A percentile compares a stretch with the other conserved stretches of the same genome.
Evolutionary conservation across 2,888 invertebrate genomes (phyloP).

Genomic region (Nomada flava): DNA sequence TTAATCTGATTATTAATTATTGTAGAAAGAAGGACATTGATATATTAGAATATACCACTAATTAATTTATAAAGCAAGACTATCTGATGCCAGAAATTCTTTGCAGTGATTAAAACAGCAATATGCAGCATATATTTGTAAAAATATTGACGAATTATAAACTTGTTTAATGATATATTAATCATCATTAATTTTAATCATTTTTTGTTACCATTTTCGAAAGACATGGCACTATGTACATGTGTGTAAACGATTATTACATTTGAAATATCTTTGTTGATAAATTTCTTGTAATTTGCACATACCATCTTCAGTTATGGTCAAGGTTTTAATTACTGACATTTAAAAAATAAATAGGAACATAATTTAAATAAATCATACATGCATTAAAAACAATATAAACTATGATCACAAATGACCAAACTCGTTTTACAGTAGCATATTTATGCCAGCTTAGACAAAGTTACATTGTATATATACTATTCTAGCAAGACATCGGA

Average conservation of each 20-base stretch:
- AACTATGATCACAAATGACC: slow-evolving; percentile 43
- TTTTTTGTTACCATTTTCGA: slow-evolving; percentile 41
- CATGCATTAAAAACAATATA: slow-evolving; percentile 48
- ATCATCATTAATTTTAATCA: slow-evolving; percentile 50
- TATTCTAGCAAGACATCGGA: slow-evolving; percentile 47
- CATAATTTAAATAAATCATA: slow-evolving; percentile 61
- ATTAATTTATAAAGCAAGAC: slow-evolving; percentile 42
- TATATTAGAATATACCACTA: slow-evolving; percentile 54
- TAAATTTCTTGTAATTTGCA: slow-evolving; percentile 37
- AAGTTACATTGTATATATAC: slow-evolving; percentile 45
- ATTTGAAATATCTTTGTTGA: slow-evolving; percentile 37
- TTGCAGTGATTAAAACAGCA: slow-evolving; percentile 35
- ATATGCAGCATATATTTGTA: slow-evolving; percentile 36
- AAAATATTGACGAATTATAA: slow-evolving; percentile 41
- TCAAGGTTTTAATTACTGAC: slow-evolving; percentile 45
- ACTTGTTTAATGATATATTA: slow-evolving; percentile 47
- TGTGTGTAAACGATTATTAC: slow-evolving; percentile 49
- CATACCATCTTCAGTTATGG: slow-evolving; percentile 28
- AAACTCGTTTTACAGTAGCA: slow-evolving; percentile 49
- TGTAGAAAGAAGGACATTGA: slow-evolving; percentile 54
- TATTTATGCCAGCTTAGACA: slow-evolving; percentile 40
- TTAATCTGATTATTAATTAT: slow-evolving; percentile 49
- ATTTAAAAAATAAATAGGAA: slow-evolving; percentile 61
- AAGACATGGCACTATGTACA: slow-evolving; percentile 69
- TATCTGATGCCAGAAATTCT: slow-evolving; percentile 31